Conservation (phyloP, 1,140 invertebrate species). For the Cataglyphis hispanica region DNA sequence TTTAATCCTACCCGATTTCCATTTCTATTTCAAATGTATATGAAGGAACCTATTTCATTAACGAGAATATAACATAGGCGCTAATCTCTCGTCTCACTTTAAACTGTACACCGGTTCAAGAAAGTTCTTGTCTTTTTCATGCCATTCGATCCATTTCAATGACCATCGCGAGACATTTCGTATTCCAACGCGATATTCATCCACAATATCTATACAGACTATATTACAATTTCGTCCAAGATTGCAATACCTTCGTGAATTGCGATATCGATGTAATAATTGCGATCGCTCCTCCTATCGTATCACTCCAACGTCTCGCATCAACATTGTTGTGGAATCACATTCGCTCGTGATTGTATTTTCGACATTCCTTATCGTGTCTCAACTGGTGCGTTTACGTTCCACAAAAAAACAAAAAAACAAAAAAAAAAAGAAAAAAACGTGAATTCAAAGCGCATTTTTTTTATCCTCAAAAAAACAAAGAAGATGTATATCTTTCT, state of each 20-base stretch:
- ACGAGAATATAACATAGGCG: constrained; percentile 32
- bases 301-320: neutral
- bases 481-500: constrained; percentile 32
- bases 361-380: constrained; percentile 41
- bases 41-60: constrained; percentile 20
- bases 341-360: constrained; percentile 21
- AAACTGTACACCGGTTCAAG: constrained; percentile 19
- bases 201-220: too few species aligned
- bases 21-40: constrained; percentile 9
- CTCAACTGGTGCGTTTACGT: neutral
- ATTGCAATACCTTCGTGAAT: neutral
- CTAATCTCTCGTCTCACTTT: constrained; percentile 12
- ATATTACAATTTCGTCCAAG: neutral
- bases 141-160: constrained; percentile 26
- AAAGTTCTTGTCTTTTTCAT: constrained; percentile 12
- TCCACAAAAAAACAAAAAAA: neutral
- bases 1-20: neutral
- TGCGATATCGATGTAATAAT: constrained; percentile 12
- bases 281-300: neutral
- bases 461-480: constrained; percentile 31
- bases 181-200: neutral
- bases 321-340: constrained; percentile 27
- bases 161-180: constrained; percentile 23
- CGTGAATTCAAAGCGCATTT: neutral
- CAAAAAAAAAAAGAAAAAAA: too few species aligned